A percentile compares a stretch with the other conserved stretches of the same genome.
Evolutionary conservation across 2,888 invertebrate genomes (phyloP).

Genomic region (Ypsolopha sequella): DNA sequence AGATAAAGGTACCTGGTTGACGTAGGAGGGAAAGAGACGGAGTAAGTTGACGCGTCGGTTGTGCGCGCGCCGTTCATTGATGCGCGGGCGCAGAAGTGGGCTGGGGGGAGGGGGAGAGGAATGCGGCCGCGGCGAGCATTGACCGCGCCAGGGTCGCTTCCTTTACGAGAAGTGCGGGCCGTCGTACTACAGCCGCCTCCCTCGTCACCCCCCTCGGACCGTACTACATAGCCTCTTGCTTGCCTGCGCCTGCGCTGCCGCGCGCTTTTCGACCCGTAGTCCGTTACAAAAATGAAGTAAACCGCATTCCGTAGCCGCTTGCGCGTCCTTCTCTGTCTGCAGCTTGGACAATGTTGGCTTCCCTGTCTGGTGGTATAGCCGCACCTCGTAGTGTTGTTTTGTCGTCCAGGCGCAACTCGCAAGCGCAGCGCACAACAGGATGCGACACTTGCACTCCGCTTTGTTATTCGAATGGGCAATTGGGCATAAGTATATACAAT

Average conservation of each 20-base stretch:
- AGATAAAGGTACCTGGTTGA: background rate
- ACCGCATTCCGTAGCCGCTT: conserved; percentile 59
- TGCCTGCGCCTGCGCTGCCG: conserved; percentile 28
- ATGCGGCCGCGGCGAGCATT: conserved; percentile 69
- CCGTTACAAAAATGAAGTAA: conserved; percentile 69
- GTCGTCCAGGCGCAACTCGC: conserved; percentile 2
- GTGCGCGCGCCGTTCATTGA: conserved; percentile 38
- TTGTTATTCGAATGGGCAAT: conserved; percentile 4
- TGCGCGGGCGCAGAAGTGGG: conserved; percentile 24
- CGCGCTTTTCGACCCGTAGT: conserved; percentile 63
- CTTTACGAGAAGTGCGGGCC: conserved; percentile 67
- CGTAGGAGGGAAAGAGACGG: conserved; percentile 32
- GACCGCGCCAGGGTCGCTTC: conserved; percentile 70
- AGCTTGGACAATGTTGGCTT: conserved; percentile 4
- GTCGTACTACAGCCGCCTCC: conserved; percentile 59
- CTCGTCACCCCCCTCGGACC: conserved; percentile 25
- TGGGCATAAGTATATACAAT: too few relatives aligned
- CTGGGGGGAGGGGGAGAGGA: conserved; percentile 45
- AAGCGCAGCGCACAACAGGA: background rate
- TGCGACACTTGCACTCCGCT: conserved; percentile 8
- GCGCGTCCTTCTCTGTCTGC: conserved; percentile 40
- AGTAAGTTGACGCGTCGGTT: conserved; percentile 39
- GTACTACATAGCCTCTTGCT: conserved; percentile 54
- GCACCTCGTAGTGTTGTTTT: conserved; percentile 7
- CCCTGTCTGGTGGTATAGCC: background rate